Evolutionary conservation across 2,888 invertebrate species (phyloP).

Genomic region (Chymomyza procnemis): DNA sequence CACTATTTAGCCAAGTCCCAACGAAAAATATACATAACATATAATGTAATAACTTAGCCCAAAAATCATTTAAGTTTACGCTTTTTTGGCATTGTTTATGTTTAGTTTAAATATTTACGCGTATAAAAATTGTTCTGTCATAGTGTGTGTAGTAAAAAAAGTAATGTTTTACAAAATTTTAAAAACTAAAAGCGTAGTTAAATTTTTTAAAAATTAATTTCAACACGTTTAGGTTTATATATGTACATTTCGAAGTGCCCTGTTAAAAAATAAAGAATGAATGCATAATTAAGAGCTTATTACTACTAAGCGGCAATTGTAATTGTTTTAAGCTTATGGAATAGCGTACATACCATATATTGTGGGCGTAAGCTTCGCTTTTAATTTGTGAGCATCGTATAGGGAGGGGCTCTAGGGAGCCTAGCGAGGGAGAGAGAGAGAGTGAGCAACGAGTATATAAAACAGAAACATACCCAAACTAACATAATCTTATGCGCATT

Average conservation of each 20-base stretch:
- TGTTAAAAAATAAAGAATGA: conserved; percentile 17
- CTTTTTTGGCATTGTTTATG: neutral
- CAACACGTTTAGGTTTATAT: neutral
- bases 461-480: conserved; percentile 67
- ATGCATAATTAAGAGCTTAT: conserved; percentile 57
- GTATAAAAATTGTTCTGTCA: conserved; percentile 2
- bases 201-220: conserved; percentile 16
- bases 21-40: neutral
- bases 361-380: neutral
- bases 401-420: too few species aligned
- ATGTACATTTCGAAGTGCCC: conserved; percentile 23
- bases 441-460: conserved; percentile 32
- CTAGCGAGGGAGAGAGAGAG: too few species aligned
- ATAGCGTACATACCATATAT: neutral
- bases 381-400: conserved; percentile 2
- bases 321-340: neutral
- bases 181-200: neutral
- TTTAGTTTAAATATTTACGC: conserved; percentile 57
- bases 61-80: conserved; percentile 21
- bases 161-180: conserved; percentile 23
- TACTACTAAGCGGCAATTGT: neutral
- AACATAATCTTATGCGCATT: conserved; percentile 71
- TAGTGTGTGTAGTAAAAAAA: conserved; percentile 10
- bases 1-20: neutral
- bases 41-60: conserved; percentile 23